Percentiles rank a stretch among this genome's conserved stretches.
phyloP scores from a whole-genome alignment of 2,797 vertebrate genomes.

The Cynodonichthys magdalenae region DNA sequence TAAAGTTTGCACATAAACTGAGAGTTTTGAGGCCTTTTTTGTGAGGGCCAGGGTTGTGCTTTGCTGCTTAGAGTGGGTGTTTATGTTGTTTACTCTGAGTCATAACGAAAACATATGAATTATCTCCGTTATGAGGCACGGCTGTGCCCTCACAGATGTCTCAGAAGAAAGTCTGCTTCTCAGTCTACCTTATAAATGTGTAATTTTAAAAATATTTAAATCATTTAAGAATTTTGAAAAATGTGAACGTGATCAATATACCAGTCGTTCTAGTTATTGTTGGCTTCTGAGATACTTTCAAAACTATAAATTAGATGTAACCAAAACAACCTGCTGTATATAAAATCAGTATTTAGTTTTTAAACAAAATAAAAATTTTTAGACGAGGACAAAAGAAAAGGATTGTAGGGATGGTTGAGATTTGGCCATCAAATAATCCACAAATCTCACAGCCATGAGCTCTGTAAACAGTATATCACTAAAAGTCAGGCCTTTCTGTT shows the following conservation, averaged over 20 bases:
- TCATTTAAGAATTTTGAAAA: not conserved
- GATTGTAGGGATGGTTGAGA: not conserved
- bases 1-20: slow-evolving; percentile 71
- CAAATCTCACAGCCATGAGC: not conserved
- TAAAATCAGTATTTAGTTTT: too few species aligned
- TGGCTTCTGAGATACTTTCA: too few species aligned
- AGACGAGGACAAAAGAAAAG: slow-evolving; percentile 4
- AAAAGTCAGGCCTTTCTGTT: slow-evolving; percentile 13
- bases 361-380: not conserved
- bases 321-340: too few species aligned
- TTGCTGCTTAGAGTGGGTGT: slow-evolving; percentile 47
- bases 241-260: too few species aligned
- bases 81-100: slow-evolving; percentile 49
- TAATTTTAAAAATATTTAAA: not conserved
- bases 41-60: slow-evolving; percentile 38
- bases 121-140: slow-evolving; percentile 65
- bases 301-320: too few species aligned
- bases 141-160: slow-evolving; percentile 48
- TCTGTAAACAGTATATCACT: slow-evolving; percentile 7
- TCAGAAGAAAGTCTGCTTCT: slow-evolving; percentile 16
- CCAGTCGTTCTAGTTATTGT: too few species aligned
- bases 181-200: not conserved
- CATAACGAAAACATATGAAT: slow-evolving; percentile 67
- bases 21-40: slow-evolving; percentile 38
- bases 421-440: not conserved